Evolutionary conservation across 2,113 vertebrate genomes (phyloP), one percentile per base, ranked within the genome.

Genomic region (Casuarius casuarius): DNA sequence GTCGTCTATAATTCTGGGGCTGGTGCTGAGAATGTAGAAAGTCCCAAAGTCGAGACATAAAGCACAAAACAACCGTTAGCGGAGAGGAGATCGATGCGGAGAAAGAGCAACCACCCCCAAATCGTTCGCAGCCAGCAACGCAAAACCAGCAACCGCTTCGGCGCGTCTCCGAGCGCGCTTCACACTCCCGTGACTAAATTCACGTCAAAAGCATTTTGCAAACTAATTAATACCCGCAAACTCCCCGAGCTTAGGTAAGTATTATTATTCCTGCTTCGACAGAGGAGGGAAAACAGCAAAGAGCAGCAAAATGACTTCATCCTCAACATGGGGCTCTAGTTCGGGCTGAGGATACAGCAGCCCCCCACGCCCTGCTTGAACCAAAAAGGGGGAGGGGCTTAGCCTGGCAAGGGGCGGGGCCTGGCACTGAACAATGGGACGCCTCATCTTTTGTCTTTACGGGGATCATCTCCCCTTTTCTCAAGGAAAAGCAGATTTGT

Each of bases 401-500:
- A 40, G 62, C 49, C 26, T 54, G 29, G 33, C 56, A 80, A 33
- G n/a, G 28, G 22, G 40, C 38, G 54, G 42, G 63, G 31, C 59
- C 11, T 42, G 67, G 87, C 76, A 67, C 38, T 0, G 11, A 77
- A 79, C 73, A 73, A 0, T 2, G 17, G 40, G 22, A 85, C 88
- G 75, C 90, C 82, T 77, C 80, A 51, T 59, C 25, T 73, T 87
- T 52, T 0, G 0, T 85, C 78, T 70, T 46, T 17, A 63, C 22
- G 77, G 49, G 46, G 92, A 66, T 63, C 77, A 68, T 42, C 85
- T 82, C 94, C 84, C 93, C 78, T 93, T 10, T 54, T 74, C 74
- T 97, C 90, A 58, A 56, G 92, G 75, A 42, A n/a, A 80, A 97
- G 71, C 91, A 82, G 85, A 94, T 94, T 96, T 96, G 96, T 78